Conservation (phyloP, 1,140 invertebrate species). For the Ostrea denselamellosa region DNA sequence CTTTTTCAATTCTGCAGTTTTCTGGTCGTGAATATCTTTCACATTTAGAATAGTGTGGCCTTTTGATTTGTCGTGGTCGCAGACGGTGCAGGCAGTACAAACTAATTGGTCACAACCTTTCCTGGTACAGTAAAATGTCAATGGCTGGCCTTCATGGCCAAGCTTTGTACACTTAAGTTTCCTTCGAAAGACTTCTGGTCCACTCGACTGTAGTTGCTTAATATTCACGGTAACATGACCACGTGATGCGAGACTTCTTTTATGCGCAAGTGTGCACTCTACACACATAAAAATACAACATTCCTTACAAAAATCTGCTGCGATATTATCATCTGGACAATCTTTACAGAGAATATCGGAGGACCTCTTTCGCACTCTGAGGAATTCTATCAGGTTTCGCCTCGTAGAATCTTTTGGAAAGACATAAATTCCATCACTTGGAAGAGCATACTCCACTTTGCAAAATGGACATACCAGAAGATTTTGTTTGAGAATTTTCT, state of each 20-base stretch:
- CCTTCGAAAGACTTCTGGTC: slow-evolving; percentile 59
- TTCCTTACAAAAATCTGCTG: slow-evolving; percentile 62
- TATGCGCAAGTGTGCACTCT: slow-evolving; percentile 60
- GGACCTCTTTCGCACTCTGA: slow-evolving; percentile 56
- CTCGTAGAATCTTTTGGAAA: slow-evolving; percentile 63
- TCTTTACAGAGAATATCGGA: slow-evolving; percentile 63
- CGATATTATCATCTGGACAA: slow-evolving; percentile 62
- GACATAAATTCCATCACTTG: slow-evolving; percentile 49
- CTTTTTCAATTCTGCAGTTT: slow-evolving; percentile 55
- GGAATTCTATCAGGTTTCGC: slow-evolving; percentile 61
- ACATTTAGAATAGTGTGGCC: slow-evolving; percentile 61
- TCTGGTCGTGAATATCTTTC: slow-evolving; percentile 53
- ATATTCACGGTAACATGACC: slow-evolving; percentile 56
- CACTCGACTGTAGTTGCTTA: slow-evolving; percentile 53
- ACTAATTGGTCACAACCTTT: slow-evolving; percentile 59
- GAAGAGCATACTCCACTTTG: slow-evolving; percentile 53
- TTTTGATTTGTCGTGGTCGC: slow-evolving; percentile 59
- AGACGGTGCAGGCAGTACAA: slow-evolving; percentile 60
- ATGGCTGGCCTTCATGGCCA: slow-evolving; percentile 60
- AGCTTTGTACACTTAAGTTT: slow-evolving; percentile 57
- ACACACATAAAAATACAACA: slow-evolving; percentile 65
- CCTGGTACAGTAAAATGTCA: slow-evolving; percentile 60
- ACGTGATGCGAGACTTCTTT: slow-evolving; percentile 59
- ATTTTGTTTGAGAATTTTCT: slow-evolving; percentile 51
- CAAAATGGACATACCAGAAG: slow-evolving; percentile 57